Conservation (phyloP, 2,113 vertebrate genomes). For the Alosa alosa region DNA sequence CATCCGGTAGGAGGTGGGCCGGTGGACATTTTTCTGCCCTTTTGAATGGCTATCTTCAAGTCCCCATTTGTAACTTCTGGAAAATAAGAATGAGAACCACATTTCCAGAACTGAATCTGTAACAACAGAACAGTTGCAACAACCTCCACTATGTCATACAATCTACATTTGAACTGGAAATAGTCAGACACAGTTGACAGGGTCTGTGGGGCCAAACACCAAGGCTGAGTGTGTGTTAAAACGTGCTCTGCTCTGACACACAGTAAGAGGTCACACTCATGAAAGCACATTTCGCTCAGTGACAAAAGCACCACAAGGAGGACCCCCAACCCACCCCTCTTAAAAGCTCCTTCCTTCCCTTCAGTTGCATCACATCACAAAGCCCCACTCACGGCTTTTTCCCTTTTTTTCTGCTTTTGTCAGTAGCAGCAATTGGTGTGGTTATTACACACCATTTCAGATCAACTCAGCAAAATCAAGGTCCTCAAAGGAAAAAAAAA, state of each 20-base stretch:
- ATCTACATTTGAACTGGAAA: background rate
- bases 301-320: conserved; percentile 21
- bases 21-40: conserved; percentile 10
- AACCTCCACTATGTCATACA: background rate
- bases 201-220: background rate
- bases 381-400: background rate
- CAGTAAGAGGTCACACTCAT: background rate
- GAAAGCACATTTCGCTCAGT: conserved; percentile 28
- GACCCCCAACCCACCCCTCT: conserved; percentile 17
- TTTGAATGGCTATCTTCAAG: background rate
- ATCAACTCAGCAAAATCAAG: conserved; percentile 65
- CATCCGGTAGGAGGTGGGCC: conserved; percentile 66
- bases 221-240: background rate
- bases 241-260: background rate
- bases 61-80: background rate
- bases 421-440: conserved; percentile 34
- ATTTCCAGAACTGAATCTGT: background rate
- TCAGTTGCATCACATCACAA: conserved; percentile 33
- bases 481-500: conserved; percentile 58
- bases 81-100: background rate
- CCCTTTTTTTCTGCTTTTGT: conserved; percentile 23
- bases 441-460: conserved; percentile 62
- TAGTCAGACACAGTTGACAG: background rate
- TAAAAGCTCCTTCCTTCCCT: conserved; percentile 32
- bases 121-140: background rate